phyloP scores from a whole-genome alignment of 2,888 invertebrate genomes.

The Sphecodes monilicornis region DNA sequence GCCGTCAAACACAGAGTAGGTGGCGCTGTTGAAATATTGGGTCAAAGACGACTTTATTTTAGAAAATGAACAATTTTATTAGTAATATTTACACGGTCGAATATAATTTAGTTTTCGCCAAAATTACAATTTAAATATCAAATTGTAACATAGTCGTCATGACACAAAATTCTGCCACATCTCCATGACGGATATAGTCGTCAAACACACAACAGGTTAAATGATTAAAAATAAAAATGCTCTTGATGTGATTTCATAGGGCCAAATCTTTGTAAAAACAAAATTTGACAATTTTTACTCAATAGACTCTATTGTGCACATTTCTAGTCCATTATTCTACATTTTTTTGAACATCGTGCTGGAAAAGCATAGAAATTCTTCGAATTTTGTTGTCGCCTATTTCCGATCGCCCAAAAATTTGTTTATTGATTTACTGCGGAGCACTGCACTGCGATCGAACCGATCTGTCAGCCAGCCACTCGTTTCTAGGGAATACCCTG shows the following conservation, averaged over 20 bases:
- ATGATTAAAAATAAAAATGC: neutral
- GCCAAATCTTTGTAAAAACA: neutral
- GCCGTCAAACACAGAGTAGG: too few relatives aligned
- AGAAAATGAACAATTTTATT: too few relatives aligned
- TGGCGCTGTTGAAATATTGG: too few relatives aligned
- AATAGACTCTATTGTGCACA: neutral
- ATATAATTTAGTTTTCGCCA: too few relatives aligned
- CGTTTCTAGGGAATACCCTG: constrained; percentile 67
- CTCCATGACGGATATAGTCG: too few relatives aligned
- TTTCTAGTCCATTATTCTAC: neutral
- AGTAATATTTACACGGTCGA: too few relatives aligned
- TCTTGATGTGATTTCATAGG: neutral
- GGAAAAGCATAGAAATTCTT: neutral
- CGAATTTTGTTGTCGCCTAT: neutral
- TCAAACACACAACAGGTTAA: too few relatives aligned
- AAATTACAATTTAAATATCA: too few relatives aligned
- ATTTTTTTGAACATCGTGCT: neutral
- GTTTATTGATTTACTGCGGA: constrained; percentile 40
- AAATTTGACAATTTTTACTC: neutral
- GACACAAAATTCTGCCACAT: too few relatives aligned
- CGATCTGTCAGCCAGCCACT: constrained; percentile 41
- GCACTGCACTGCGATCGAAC: constrained; percentile 36
- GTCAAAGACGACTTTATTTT: too few relatives aligned
- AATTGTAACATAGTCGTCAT: too few relatives aligned
- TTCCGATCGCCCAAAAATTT: neutral